These are phyloP conservation scores for Bolborhynchus lineola DNA, from an alignment of 2,113 vertebrate genomes.

Conservation along the genomic window DNA sequence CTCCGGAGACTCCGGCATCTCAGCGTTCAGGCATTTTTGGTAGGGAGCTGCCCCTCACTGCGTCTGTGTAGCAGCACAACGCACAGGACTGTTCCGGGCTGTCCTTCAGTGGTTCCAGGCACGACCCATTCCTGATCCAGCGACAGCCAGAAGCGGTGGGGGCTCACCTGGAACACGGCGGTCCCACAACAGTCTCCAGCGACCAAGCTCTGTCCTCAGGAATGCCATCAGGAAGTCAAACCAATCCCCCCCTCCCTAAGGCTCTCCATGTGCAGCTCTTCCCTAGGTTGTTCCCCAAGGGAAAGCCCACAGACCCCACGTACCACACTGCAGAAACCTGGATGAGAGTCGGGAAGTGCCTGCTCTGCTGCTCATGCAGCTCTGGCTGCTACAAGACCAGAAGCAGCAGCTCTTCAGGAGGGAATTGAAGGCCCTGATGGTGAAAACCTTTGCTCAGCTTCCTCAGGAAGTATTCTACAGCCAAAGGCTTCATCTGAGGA, in stretches of 20 bases:
- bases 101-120: background rate
- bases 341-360: background rate
- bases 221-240: background rate
- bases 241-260: background rate
- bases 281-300: background rate
- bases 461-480: background rate
- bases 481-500: background rate
- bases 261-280: background rate
- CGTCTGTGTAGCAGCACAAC: background rate
- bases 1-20: background rate
- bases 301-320: background rate
- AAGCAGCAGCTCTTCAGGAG: background rate
- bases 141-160: no score
- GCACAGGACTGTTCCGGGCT: background rate
- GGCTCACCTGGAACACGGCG: background rate
- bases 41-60: background rate
- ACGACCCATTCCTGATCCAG: no score
- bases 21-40: background rate
- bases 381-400: background rate
- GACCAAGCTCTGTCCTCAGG: background rate
- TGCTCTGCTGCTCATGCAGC: background rate
- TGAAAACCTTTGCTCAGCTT: background rate
- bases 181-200: accelerated
- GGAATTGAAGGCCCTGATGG: background rate
- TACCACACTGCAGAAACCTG: background rate